Base-by-base conservation (phyloP, 2,797 vertebrate genomes). In the Crax fasciolata region DNA sequence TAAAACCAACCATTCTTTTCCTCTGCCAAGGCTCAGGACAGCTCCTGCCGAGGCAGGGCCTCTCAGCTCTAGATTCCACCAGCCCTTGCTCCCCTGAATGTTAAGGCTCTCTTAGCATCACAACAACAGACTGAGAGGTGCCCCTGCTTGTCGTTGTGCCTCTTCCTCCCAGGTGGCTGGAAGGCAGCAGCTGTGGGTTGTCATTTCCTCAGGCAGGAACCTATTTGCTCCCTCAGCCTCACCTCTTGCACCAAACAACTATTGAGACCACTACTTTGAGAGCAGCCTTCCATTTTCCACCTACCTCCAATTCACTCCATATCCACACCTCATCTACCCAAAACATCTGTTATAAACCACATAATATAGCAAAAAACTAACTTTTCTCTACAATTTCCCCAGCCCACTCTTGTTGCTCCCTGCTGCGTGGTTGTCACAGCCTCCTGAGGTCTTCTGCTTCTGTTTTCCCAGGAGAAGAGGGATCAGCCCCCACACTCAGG, bases 341-440 rank as follows among this genome's bases (percentile, higher is more conserved):
- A 51, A 25, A 43, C 30, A 12, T 23, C 44, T 30, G 15, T 27
- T 55, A 9, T n/a, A 67, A 84, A 2, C 41, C 38, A 9, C 27
- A 58, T 57, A 2, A 87, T 19, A 16, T 2, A 5, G 44, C 11
- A 24, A 77, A 61, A 38, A 17, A 28, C 39, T 57, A 16, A 43
- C 4, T 68, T 80, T 35, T 15, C 13, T 41, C 27, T 27, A 3
- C 8, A 24, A 51, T 88, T 77, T 24, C 13, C 35, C 38, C 30
- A 39, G 14, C 8, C 32, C 72, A 43, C 9, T 91, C 74, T 57
- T 54, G 11, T 39, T 86, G 14, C 25, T 7, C 28, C 20, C 38
- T 20, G 23, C 41, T 18, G 1, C 13, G 4, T 1, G 0, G 13
- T 11, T 61, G 81, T 13, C 9, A 24, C 66, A 39, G 18, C 13